Base-by-base conservation (phyloP, 2,888 invertebrate genomes). In the Netelia melanura region DNA sequence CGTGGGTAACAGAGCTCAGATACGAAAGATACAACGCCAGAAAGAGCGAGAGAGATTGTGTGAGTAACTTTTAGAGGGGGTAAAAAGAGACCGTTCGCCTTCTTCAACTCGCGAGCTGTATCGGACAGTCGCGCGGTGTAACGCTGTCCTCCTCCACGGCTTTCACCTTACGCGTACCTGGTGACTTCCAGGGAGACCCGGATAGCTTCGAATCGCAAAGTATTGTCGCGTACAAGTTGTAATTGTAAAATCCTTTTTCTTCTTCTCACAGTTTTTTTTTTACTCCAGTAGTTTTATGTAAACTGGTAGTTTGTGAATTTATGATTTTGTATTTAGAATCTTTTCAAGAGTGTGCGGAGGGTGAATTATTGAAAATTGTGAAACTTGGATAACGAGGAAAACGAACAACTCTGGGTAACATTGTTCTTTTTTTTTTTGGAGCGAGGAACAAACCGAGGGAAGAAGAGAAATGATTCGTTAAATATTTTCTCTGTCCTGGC, bases 81-180 rank as follows among this genome's bases (percentile, higher is more conserved):
- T 71, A 72, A 80, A 72, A 87, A 76, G 74, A 74, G 78, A 83
- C 75, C 81, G 68, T 84, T 67, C 78, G 83, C 85, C 79, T 86
- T 86, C 78, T 81, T 86, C 86, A 76, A 75, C 81, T 86, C 74
- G 67, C 71, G 80, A 52, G 85, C 83, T 81, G 84, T 71, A 86
- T 84, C 86, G 86, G 86, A 86, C 88, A 88, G 88, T 88, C 88
- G 87, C 81, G 87, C 84, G 83, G 43, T 64, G 83, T 87, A 88
- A 85, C 88, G 85, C 76, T 87, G 86, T 87, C 83, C 85, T 86
- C 87, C 90, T 90, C 87, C 86, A 86, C 89, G 89, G 91, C 91
- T 90, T 91, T 91, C 91, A 91, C 91, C 89, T 89, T 85, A 87
- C 87, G 88, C 56, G 61, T 81, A 52, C 52, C 70, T 74, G 65